Evolutionary conservation across 1,140 invertebrate species (phyloP).

Genomic region (Meloidogyne hapla): DNA sequence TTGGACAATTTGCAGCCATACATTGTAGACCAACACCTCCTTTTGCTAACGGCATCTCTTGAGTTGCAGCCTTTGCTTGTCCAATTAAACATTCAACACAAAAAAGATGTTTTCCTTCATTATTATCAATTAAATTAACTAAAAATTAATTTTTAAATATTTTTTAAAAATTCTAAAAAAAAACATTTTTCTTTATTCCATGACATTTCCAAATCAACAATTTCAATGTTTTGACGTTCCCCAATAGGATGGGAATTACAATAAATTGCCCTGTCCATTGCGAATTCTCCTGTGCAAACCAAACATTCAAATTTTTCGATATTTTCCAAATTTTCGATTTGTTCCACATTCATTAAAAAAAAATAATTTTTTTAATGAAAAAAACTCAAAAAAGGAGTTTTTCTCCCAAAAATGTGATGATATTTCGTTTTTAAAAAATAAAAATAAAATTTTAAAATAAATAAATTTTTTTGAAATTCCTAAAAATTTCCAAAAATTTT

Average conservation of each 20-base stretch:
- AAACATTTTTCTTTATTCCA: background rate
- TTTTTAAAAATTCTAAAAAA: background rate
- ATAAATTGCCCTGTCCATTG: background rate
- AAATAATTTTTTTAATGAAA: too few relatives aligned
- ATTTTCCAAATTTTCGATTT: conserved; percentile 4
- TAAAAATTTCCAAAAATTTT: background rate
- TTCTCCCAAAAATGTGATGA: too few relatives aligned
- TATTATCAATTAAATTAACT: background rate
- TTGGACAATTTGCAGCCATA: conserved; percentile 32
- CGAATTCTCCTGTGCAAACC: conserved; percentile 25
- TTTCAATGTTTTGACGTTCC: background rate
- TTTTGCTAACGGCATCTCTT: conserved; percentile 44
- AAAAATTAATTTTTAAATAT: background rate
- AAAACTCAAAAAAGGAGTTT: too few relatives aligned
- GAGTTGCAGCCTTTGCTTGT: conserved; percentile 35
- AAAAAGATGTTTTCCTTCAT: conserved; percentile 24
- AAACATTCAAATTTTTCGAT: conserved; percentile 18
- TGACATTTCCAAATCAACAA: background rate
- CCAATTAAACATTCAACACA: conserved; percentile 35
- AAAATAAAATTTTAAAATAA: too few relatives aligned
- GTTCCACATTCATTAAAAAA: conserved; percentile 7
- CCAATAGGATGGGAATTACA: conserved; percentile 8
- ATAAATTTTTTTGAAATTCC: too few relatives aligned
- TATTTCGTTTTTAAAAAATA: too few relatives aligned
- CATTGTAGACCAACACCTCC: conserved; percentile 40